Evolutionary conservation across 1,140 invertebrate species (phyloP), one percentile per base, ranked within the genome.

Genomic region (Euschistus heros): DNA sequence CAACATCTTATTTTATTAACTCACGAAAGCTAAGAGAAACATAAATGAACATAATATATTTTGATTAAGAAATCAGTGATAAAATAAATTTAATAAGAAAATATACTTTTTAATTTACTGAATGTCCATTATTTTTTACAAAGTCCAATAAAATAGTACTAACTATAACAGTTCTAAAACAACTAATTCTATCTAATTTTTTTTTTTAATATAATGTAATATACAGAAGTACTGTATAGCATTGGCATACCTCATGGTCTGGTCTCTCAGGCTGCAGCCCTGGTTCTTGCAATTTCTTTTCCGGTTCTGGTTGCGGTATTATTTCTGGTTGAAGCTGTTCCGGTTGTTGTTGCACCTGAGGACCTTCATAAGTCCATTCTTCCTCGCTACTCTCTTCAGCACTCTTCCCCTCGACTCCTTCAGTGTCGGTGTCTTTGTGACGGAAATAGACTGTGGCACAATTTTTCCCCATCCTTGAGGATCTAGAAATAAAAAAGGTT

Each of bases 391-490:
- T 83, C 71, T 86, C 83, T 26, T 83, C 80, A 62, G 74, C 79
- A 76, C 62, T 79, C 75, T 70, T 80, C 63, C 71, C 70, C 33
- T 72, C 55, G 64, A 76, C 68, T 71, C 74, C 72, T 71, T 91
- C 88, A 0, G 87, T 88, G 75, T 91, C 88, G 2, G 88, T 91
- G 72, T 92, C 89, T 72, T 82, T 79, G 74, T 92, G 89, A 74
- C 84, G 87, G 74, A 88, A 91, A 74, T 91, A 91, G 73, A 87
- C 91, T 62, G 85, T 88, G 66, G 83, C 89, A 71, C 83, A 84
- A 72, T 91, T 89, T 71, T 86, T 87, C 15, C 86, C 87, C 72
- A 85, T 87, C 67, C 87, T 77, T 75, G 88, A 85, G 1, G 85
- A 85, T 46, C 84, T 80, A 63, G 46, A 10, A 24, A 61, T 33